phyloP scores from a whole-genome alignment of 1,140 invertebrate genomes.

The Cyphomyrmex costatus region DNA sequence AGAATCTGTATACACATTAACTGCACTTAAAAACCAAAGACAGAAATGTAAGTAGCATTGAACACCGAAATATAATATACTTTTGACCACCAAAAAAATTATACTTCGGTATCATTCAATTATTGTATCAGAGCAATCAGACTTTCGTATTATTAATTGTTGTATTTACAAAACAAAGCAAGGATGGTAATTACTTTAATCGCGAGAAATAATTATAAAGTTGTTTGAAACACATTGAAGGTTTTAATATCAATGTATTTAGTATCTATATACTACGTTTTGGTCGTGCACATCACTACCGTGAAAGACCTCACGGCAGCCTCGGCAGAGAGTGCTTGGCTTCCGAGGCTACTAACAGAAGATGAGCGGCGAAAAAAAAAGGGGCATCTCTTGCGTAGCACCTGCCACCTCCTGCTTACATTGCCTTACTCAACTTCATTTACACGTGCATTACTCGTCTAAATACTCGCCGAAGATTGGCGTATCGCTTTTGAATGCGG shows the following conservation, averaged over 20 bases:
- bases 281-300: slow-evolving; percentile 58
- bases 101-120: not conserved
- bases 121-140: not conserved
- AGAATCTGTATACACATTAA: no score
- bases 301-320: slow-evolving; percentile 48
- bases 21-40: no score
- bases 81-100: no score
- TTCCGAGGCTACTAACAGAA: slow-evolving; percentile 76
- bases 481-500: slow-evolving; percentile 68
- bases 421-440: slow-evolving; percentile 80
- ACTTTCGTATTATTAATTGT: not conserved
- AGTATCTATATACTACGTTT: not conserved
- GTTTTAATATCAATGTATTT: not conserved
- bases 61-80: no score
- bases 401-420: slow-evolving; percentile 74
- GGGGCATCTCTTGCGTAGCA: slow-evolving; percentile 67
- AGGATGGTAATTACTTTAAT: slow-evolving; percentile 4
- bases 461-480: slow-evolving; percentile 78
- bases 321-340: slow-evolving; percentile 61
- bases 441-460: slow-evolving; percentile 80
- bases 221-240: not conserved
- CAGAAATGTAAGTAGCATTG: no score
- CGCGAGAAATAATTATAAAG: not conserved
- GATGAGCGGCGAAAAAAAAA: slow-evolving; percentile 61
- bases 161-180: not conserved